phyloP scores from a whole-genome alignment of 92 coral and sea anemone genomes.

The Isaurus tuberculatus region DNA sequence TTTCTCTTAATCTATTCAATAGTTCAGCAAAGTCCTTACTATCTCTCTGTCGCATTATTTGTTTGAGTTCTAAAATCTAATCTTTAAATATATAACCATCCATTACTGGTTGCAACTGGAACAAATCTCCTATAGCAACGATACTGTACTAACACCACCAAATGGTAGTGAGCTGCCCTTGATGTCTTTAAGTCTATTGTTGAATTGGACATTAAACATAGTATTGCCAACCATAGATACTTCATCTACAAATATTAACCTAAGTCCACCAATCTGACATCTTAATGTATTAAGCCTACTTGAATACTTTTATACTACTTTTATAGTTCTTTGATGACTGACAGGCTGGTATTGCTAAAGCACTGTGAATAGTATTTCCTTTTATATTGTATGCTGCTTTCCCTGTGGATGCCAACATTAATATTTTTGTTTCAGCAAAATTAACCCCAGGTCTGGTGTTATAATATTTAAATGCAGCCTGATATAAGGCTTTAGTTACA shows the following conservation, averaged over 20 bases:
- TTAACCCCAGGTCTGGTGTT: neutral
- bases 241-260: neutral
- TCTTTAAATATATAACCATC: no score
- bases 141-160: constrained; percentile 50
- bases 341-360: constrained; percentile 2
- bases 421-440: no score
- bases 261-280: constrained; percentile 2
- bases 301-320: no score
- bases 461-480: no score
- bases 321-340: neutral
- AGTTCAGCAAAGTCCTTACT: no score
- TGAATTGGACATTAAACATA: constrained; percentile 65
- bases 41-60: constrained; percentile 74
- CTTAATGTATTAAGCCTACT: no score
- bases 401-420: constrained; percentile 1
- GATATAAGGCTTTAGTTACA: neutral
- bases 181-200: constrained; percentile 71
- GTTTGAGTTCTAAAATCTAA: constrained; percentile 69
- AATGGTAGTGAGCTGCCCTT: no score
- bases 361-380: constrained; percentile 4
- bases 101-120: constrained; percentile 66
- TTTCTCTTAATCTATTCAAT: no score
- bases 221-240: constrained; percentile 6
- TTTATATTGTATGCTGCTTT: constrained; percentile 2
- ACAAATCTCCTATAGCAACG: constrained; percentile 66